Evolutionary conservation across 2,797 vertebrate species (phyloP), one percentile per base, ranked within the genome.

Genomic region (Danio aesculapii): DNA sequence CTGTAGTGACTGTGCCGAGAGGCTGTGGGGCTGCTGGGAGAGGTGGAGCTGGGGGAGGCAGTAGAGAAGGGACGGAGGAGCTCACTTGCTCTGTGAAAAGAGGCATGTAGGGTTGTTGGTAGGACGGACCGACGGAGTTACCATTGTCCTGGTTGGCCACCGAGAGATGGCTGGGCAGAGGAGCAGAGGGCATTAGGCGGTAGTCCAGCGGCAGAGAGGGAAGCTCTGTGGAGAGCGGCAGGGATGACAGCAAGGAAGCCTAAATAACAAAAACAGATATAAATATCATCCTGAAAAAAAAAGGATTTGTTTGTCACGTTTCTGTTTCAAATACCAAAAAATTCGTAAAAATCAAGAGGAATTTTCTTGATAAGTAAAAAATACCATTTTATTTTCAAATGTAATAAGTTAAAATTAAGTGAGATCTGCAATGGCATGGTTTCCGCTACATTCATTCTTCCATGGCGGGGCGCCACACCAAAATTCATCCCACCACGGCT

Each of bases 91-190:
- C 73, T 8, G 94, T 83, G 84, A 96, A 97, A 75, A 96, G 89
- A 0, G 95, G 91, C 84, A 97, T 86, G 74, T 94, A 97, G 82
- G 92, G 92, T 41, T 93, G 95, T 73, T 91, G 84, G 85, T 93
- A 98, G 69, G 92, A 19, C 63, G 90, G 83, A 50, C 82, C 87
- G 6, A 84, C 87, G 62, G 81, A 84, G 71, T 90, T 83, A 52
- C 82, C 91, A 75, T 84, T 87, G 82, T 90, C 88, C 64, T 92
- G 89, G 87, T 84, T 91, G 73, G 93, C 82, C 71, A 94, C 90
- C 47, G 89, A 70, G 9, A 92, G 71, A 43, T 87, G 49, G 55
- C 94, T 84, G 52, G 95, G 81, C 86, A 94, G 86, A 19, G 95
- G 81, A 55, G 94, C 84, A n/a, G 94, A 85, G 7, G 88, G 19